Evolutionary conservation across 1,140 invertebrate genomes (phyloP).

Genomic region (Pectinophora gossypiella): DNA sequence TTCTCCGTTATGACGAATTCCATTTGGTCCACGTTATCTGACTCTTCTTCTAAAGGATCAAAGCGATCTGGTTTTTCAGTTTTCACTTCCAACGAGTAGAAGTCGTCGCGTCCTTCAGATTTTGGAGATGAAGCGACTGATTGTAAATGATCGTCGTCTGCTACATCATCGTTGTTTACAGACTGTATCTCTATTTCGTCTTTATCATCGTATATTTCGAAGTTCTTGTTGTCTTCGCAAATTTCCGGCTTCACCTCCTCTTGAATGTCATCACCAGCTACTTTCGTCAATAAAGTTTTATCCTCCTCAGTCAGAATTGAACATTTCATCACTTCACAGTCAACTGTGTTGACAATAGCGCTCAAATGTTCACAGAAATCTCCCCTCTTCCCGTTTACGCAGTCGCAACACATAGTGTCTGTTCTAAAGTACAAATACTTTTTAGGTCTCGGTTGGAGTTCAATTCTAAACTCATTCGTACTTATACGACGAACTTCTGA

Average conservation of each 20-base stretch:
- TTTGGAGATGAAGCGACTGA: neutral
- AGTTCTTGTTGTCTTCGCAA: neutral
- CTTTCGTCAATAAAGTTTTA: constrained; percentile 7
- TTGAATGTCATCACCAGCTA: constrained; percentile 6
- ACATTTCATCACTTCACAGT: constrained; percentile 7
- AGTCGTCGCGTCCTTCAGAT: constrained; percentile 7
- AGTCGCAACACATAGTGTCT: constrained; percentile 19
- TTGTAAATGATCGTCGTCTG: neutral
- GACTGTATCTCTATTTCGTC: neutral
- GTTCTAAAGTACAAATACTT: constrained; percentile 8
- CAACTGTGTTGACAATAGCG: constrained; percentile 2
- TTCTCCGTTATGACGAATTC: neutral
- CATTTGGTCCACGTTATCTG: neutral
- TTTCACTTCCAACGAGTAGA: constrained; percentile 12
- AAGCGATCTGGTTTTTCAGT: constrained; percentile 6
- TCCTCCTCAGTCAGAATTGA: constrained; percentile 5
- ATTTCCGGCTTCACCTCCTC: constrained; percentile 1
- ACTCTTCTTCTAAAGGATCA: constrained; percentile 11
- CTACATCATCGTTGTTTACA: neutral
- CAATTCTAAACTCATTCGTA: constrained; percentile 9
- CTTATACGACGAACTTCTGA: neutral
- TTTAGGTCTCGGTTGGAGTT: neutral
- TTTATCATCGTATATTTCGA: neutral
- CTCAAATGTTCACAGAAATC: constrained; percentile 16
- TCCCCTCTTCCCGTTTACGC: constrained; percentile 8